A percentile compares a stretch with the other conserved stretches of the same genome.
Conservation (phyloP, 2,888 invertebrate genomes). For the Ectemnius cavifrons region DNA sequence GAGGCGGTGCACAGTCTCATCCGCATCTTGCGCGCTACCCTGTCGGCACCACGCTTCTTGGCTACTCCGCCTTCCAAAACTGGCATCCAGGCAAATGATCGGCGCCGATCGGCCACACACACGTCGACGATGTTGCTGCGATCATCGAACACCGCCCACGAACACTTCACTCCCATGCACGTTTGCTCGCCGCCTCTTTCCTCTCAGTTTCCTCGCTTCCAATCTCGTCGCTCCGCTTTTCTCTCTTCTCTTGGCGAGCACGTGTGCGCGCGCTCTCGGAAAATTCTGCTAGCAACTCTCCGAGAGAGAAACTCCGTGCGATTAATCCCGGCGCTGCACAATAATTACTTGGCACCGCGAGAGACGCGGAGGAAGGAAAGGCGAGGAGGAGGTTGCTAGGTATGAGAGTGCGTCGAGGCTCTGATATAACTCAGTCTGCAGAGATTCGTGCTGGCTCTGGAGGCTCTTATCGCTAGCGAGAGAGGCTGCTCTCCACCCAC, state of each 20-base stretch:
- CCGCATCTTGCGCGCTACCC: slow-evolving; percentile 71
- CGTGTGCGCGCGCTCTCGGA: slow-evolving; percentile 6
- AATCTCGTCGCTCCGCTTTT: background rate
- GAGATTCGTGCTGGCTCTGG: slow-evolving; percentile 37
- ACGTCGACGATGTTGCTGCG: slow-evolving; percentile 22
- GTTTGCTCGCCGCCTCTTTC: slow-evolving; percentile 21
- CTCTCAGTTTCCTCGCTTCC: too few relatives aligned
- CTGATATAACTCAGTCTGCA: slow-evolving; percentile 48
- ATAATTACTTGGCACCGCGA: slow-evolving; percentile 50
- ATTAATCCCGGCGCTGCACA: slow-evolving; percentile 48
- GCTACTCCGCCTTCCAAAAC: slow-evolving; percentile 73
- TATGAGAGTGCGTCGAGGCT: slow-evolving; percentile 21
- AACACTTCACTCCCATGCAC: slow-evolving; percentile 41
- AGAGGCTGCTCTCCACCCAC: slow-evolving; percentile 52
- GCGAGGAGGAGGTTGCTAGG: too few relatives aligned
- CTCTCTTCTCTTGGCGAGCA: background rate
- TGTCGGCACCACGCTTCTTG: slow-evolving; percentile 67
- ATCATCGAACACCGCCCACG: slow-evolving; percentile 52
- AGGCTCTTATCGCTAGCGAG: slow-evolving; percentile 43
- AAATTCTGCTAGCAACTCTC: background rate
- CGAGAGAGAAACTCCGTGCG: slow-evolving; percentile 4
- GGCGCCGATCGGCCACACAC: slow-evolving; percentile 29
- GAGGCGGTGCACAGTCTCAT: slow-evolving; percentile 75
- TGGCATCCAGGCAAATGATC: slow-evolving; percentile 69
- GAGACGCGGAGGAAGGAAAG: too few relatives aligned